Conservation (phyloP, 2,113 vertebrate genomes). For the Lycaon pictus region DNA sequence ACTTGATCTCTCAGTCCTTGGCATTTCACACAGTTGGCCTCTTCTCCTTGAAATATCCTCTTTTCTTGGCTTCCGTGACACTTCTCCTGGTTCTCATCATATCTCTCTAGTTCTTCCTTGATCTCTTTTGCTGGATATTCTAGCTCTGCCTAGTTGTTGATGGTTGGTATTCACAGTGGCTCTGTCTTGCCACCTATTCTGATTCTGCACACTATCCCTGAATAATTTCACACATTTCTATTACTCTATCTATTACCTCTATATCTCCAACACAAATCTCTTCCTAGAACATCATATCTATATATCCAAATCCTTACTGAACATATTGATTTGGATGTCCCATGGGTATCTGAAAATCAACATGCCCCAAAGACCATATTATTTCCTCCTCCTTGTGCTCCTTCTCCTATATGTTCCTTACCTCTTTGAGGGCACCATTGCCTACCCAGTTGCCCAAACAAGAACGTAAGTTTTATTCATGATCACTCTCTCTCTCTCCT, state of each 20-base stretch:
- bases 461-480: not conserved
- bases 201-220: not conserved
- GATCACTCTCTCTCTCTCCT: not conserved
- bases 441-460: not conserved
- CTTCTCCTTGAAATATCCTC: not conserved
- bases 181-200: not conserved
- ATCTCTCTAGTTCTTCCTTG: not conserved
- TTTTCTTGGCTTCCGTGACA: not conserved
- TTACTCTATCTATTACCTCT: not conserved
- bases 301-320: not conserved
- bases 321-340: not conserved
- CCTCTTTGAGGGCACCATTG: not conserved
- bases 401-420: not conserved
- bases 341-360: not conserved
- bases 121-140: not conserved
- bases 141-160: not conserved
- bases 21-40: not conserved
- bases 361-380: not conserved
- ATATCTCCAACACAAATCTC: not conserved
- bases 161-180: not conserved
- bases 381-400: not conserved
- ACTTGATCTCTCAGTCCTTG: slow-evolving; percentile 12
- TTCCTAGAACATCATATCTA: not conserved
- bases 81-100: not conserved
- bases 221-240: slow-evolving; percentile 10